Percentiles rank a stretch among this genome's conserved stretches.
Conservation (phyloP, 92 coral and sea anemone species). For the Parazoanthus darwini region DNA sequence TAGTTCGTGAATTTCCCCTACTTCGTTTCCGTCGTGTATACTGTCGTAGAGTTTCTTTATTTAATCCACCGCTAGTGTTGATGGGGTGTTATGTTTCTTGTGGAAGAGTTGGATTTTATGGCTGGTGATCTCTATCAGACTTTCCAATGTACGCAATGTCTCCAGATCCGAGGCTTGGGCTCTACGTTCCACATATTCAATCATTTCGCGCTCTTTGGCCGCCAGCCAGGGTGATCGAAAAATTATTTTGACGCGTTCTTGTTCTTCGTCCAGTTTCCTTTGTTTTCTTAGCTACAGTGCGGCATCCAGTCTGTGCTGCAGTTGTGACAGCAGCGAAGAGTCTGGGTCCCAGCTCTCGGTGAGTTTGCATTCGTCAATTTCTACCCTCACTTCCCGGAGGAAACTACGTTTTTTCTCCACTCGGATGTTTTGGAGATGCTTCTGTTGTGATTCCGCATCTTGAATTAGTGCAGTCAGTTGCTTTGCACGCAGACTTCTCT, state of each 20-base stretch:
- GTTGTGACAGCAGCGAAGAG: conserved; percentile 6
- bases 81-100: neutral
- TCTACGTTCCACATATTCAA: conserved; percentile 1
- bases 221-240: neutral
- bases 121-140: neutral
- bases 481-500: neutral
- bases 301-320: conserved; percentile 19
- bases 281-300: neutral
- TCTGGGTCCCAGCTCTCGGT: conserved; percentile 5
- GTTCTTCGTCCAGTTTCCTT: neutral
- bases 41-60: neutral
- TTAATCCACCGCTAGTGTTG: neutral
- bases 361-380: neutral
- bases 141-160: neutral
- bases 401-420: neutral
- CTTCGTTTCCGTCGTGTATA: neutral
- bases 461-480: neutral
- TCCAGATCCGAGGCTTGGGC: conserved; percentile 11
- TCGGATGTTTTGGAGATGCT: neutral
- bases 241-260: neutral
- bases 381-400: neutral
- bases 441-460: neutral
- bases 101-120: neutral
- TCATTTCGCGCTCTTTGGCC: neutral
- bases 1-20: neutral